These are phyloP conservation scores for Xylocampa areola DNA, from an alignment of 2,888 invertebrate genomes.

Conservation along the genomic window DNA sequence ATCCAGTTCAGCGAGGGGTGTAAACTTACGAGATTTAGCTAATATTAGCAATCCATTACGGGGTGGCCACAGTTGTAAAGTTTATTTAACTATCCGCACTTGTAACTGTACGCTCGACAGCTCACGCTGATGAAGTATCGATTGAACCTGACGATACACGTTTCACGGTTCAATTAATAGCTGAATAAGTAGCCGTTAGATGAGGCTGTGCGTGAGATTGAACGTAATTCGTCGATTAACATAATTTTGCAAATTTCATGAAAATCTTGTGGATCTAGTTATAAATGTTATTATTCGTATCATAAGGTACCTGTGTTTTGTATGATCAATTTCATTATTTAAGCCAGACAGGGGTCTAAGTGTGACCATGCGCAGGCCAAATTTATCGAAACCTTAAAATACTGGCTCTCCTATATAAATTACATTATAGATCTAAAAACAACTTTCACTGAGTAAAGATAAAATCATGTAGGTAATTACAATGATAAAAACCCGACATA, in stretches of 20 bases:
- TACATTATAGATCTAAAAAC: not conserved
- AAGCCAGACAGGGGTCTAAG: no score
- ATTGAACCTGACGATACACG: slow-evolving; percentile 45
- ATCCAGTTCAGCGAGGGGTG: slow-evolving; percentile 73
- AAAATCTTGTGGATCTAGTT: no score
- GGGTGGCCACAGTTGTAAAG: slow-evolving; percentile 61
- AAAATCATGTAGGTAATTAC: slow-evolving; percentile 28
- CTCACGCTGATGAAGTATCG: slow-evolving; percentile 57
- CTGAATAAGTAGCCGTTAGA: slow-evolving; percentile 13
- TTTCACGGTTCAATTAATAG: slow-evolving; percentile 24
- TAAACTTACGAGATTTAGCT: slow-evolving; percentile 85
- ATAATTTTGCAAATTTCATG: not conserved
- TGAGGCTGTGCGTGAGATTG: slow-evolving; percentile 2
- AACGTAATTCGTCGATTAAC: not conserved
- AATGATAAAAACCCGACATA: slow-evolving; percentile 33
- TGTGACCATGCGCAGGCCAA: no score
- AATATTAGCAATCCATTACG: slow-evolving; percentile 89
- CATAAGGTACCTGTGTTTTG: no score
- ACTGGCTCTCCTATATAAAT: no score
- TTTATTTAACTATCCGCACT: slow-evolving; percentile 58
- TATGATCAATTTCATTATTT: no score
- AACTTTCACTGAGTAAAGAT: slow-evolving; percentile 1
- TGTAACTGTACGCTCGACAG: slow-evolving; percentile 51
- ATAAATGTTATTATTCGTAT: no score
- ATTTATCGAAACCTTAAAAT: no score